phyloP scores from a whole-genome alignment of 1,140 invertebrate species.

The Chionoecetes opilio region DNA sequence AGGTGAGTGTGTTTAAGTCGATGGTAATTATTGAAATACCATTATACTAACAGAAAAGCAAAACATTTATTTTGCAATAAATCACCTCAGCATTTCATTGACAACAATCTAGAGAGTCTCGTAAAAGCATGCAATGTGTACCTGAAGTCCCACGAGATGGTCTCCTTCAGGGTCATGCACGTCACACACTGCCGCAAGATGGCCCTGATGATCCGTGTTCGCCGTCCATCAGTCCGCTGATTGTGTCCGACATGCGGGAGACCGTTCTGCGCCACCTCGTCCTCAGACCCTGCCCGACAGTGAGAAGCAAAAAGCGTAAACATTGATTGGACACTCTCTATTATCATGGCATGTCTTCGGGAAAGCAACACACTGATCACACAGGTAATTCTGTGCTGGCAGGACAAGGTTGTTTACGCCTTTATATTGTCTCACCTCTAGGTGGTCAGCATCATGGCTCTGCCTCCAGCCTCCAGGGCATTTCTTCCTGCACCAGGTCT shows the following conservation, averaged over 20 bases:
- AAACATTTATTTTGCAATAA: no score
- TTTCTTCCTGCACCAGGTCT: constrained; percentile 42
- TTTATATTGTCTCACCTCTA: constrained; percentile 23
- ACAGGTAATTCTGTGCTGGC: no score
- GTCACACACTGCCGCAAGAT: constrained; percentile 51
- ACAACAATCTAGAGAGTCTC: no score
- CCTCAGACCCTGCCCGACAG: background rate
- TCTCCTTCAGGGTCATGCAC: constrained; percentile 64
- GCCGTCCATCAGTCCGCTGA: constrained; percentile 53
- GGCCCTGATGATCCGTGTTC: background rate
- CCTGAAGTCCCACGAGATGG: constrained; percentile 66
- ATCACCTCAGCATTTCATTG: no score
- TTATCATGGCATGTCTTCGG: background rate
- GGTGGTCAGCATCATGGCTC: constrained; percentile 42
- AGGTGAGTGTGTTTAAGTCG: background rate
- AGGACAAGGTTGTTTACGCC: no score
- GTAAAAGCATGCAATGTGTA: background rate
- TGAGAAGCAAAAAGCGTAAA: background rate
- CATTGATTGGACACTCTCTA: no score
- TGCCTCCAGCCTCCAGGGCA: constrained; percentile 60
- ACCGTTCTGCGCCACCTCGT: background rate
- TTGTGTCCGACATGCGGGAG: constrained; percentile 21
- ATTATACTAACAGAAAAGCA: no score
- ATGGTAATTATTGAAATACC: no score
- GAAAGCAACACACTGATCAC: no score